A percentile compares a stretch with the other conserved stretches of the same genome.
These are phyloP conservation scores for Percopsis transmontana DNA, from an alignment of 2,113 vertebrate genomes.

Conservation along the genomic window DNA sequence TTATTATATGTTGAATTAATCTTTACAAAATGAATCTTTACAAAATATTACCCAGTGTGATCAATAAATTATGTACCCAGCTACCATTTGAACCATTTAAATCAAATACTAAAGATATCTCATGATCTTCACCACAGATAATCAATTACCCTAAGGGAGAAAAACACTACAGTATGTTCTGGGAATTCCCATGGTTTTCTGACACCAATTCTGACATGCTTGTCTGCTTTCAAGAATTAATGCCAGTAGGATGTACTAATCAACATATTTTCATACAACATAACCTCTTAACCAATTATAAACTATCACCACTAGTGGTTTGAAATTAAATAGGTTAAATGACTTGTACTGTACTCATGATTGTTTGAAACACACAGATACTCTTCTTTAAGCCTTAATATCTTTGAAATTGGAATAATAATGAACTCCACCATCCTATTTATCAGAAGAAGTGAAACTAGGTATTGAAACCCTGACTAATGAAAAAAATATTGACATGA, in stretches of 20 bases:
- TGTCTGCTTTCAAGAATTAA: not conserved
- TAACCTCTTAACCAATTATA: not conserved
- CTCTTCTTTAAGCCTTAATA: too few relatives aligned
- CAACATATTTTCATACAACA: not conserved
- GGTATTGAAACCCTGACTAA: too few relatives aligned
- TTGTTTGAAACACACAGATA: not conserved
- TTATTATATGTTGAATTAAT: not conserved
- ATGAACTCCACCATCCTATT: too few relatives aligned
- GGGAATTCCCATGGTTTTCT: slow-evolving; percentile 16
- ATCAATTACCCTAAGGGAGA: slow-evolving; percentile 53
- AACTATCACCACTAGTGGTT: not conserved
- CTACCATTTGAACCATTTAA: too few relatives aligned
- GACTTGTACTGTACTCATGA: not conserved
- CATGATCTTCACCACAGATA: slow-evolving; percentile 57
- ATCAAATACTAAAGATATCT: slow-evolving; percentile 29
- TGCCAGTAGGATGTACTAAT: not conserved
- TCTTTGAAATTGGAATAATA: too few relatives aligned
- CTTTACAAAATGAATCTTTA: not conserved
- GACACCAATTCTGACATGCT: slow-evolving; percentile 11
- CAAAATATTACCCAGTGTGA: not conserved
- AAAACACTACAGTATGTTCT: slow-evolving; percentile 7
- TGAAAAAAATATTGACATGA: too few relatives aligned
- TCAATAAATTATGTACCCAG: not conserved
- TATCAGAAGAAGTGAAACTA: too few relatives aligned
- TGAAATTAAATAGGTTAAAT: not conserved